Evolutionary conservation across 2,113 vertebrate species (phyloP).

Genomic region (Muntiacus reevesi): DNA sequence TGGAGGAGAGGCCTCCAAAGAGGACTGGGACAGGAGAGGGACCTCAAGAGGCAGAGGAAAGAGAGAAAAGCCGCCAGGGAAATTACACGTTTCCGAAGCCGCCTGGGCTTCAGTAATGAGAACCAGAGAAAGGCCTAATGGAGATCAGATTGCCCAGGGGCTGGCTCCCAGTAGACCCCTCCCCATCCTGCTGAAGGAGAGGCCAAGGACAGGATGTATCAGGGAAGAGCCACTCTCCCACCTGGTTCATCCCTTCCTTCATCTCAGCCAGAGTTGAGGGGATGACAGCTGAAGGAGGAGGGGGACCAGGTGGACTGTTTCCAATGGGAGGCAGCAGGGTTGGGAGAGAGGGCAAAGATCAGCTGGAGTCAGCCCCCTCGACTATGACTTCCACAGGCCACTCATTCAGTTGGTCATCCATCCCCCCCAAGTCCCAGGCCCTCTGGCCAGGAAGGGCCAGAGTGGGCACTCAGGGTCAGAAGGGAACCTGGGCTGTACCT

Average conservation of each 20-base stretch:
- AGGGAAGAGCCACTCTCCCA: background rate
- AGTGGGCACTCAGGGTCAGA: background rate
- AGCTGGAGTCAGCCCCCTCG: background rate
- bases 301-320: background rate
- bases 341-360: accelerated
- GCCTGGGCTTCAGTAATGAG: slow-evolving; percentile 35
- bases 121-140: slow-evolving; percentile 61
- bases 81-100: slow-evolving; percentile 35
- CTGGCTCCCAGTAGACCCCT: slow-evolving; percentile 25
- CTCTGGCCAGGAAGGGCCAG: background rate
- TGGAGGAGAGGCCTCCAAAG: background rate
- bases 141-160: slow-evolving; percentile 44
- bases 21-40: background rate
- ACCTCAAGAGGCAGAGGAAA: slow-evolving; percentile 38
- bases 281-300: background rate
- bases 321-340: background rate
- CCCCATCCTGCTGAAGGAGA: background rate
- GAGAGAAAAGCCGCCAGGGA: slow-evolving; percentile 39
- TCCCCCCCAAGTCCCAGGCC: background rate
- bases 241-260: background rate
- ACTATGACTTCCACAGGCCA: background rate
- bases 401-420: background rate
- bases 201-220: background rate
- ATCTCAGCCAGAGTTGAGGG: background rate
- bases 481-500: background rate